Evolutionary conservation across 2,888 invertebrate species (phyloP).

Genomic region (Mermis nigrescens): DNA sequence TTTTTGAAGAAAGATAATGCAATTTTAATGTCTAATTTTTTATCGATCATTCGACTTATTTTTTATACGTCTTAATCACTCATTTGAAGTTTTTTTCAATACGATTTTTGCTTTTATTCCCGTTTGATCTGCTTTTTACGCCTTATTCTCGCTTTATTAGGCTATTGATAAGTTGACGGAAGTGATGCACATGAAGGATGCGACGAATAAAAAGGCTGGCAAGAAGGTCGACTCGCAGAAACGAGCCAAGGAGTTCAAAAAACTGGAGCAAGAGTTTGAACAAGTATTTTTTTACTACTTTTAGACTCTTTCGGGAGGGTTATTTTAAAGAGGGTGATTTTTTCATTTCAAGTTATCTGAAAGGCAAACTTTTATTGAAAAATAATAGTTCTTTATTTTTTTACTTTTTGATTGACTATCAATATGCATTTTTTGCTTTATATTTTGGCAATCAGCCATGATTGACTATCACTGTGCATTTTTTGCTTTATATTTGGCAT

Average conservation of each 20-base stretch:
- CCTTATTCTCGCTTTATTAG: conserved; percentile 51
- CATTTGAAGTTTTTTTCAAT: no score
- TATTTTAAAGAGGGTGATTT: background rate
- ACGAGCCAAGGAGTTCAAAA: conserved; percentile 82
- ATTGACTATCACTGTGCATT: no score
- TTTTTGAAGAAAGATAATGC: no score
- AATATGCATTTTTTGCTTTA: background rate
- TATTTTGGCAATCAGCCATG: no score
- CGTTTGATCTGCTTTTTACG: background rate
- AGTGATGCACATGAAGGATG: conserved; percentile 78
- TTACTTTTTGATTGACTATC: background rate
- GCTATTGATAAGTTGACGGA: conserved; percentile 92
- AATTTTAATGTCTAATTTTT: no score
- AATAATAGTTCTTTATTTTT: background rate
- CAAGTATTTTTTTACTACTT: conserved; percentile 36
- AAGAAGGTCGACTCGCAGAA: conserved; percentile 57
- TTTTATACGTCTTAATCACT: no score
- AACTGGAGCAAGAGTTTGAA: conserved; percentile 76
- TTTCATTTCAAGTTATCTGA: background rate
- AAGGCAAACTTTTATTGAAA: background rate
- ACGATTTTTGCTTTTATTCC: background rate
- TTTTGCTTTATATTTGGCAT: no score
- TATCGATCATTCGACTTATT: no score
- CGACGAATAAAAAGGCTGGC: conserved; percentile 44
- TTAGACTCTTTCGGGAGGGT: background rate